Base-by-base conservation (phyloP, 2,797 vertebrate genomes). In the Aulostomus chinensis region DNA sequence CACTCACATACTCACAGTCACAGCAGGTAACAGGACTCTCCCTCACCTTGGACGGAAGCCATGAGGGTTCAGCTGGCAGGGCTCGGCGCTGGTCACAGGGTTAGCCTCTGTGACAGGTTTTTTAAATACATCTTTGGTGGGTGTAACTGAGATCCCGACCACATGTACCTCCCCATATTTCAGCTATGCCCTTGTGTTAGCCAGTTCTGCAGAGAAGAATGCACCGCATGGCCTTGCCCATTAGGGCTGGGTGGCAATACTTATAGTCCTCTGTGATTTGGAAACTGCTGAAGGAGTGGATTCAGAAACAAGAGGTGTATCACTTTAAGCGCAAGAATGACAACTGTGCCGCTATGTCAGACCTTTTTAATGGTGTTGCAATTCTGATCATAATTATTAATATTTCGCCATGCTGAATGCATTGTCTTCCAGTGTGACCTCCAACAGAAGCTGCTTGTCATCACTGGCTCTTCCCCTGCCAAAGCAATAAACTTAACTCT, bases 81-180 rank as follows among this genome's bases (percentile, higher is more conserved):
- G 58, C 59, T 53, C 40, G 14, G 68, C 65, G 53, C 57, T 24
- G 72, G 83, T 89, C 77, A 86, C 81, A 80, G 83, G 87, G 83
- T 79, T 79, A 63, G 79, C 72, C 79, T 69, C 75, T 78, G 78
- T 80, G 75, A 86, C 77, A 66, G 80, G 50, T 60, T 78, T 91
- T 88, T 91, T 88, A 90, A 89, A 92, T 83, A 66, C 65, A 57
- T 85, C 85, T 86, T 83, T 85, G 85, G 84, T 90, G 90, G 85
- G 84, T 90, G 90, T 89, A 91, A 91, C 88, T 82, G 89, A 92
- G 86, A 86, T 73, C 80, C 70, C 69, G 65, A 68, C 84, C 86
- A 81, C 86, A 88, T 90, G 86, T 53, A 81, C 64, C 58, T 73
- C 47, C 74, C 85, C 67, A 76, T 88, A 88, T 86, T 89, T 79